Evolutionary conservation across 2,888 invertebrate species (phyloP), one percentile per base, ranked within the genome.

Genomic region (Lepidochitona cinerea): DNA sequence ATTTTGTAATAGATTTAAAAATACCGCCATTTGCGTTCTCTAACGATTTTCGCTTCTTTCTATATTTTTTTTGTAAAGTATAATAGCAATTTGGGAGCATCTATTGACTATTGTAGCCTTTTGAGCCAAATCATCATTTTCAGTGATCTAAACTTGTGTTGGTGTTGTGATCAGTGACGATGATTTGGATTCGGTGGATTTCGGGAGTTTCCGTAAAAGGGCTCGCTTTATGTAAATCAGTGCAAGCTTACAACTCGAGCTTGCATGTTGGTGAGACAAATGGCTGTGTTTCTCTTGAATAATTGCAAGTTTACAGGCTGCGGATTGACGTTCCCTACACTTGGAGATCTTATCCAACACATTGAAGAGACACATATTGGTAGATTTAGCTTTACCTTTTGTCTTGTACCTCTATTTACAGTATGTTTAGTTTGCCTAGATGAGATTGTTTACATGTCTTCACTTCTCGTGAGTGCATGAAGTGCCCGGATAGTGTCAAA

Each of bases 251-350:
- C 23, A 26, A 2, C 59, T 59, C 2, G 49, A n/a, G n/a, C n/a
- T n/a, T n/a, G n/a, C n/a, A n/a, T n/a, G n/a, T n/a, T n/a, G n/a
- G n/a, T n/a, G n/a, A n/a, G n/a, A n/a, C 81, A 82, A 84, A 96
- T 96, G 96, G 96, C 96, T 92, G 95, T 96, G 93, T 96, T 96
- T 93, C 94, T 96, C 93, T 93, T 95, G 92, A 96, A 96, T 93
- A 94, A 94, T 92, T 96, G 96, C 93, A 95, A 95, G 93, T 96
- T 94, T 92, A 94, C 94, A 93, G 94, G 94, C 92, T 96, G 96
- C 93, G 95, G 95, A 88, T 93, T 95, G 90, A 95, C 93, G 88
- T 96, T 96, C 93, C 94, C 94, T 88, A 94, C 94, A 91, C 93
- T 96, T 90, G 93, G 93, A 84, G 95, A 95, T 90, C 92, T 96